Evolutionary conservation across 2,113 vertebrate species (phyloP), one percentile per base, ranked within the genome.

Genomic region (Rhombomys opimus): DNA sequence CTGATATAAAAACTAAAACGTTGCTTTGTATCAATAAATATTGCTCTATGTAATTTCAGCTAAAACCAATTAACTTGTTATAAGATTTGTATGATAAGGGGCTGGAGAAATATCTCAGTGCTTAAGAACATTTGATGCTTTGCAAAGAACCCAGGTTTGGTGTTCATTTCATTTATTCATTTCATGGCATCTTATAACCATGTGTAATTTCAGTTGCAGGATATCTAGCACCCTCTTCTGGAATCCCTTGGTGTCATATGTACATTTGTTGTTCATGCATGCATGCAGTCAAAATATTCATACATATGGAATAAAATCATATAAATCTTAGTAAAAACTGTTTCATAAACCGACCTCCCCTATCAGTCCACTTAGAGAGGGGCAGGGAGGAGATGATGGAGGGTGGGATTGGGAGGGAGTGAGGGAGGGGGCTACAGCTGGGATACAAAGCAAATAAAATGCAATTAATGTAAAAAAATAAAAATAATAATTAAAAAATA

Each of bases 231-330:
- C 23, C 7, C 1, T 17, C 13, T 25, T 61, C n/a, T 38, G 35
- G 1, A 25, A 5, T 59, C 20, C 11, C 12, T 13, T 2, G 14
- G 3, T 8, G 41, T 1, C 1, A 84, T 84, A 41, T 2, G 3
- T 84, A 27, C 23, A 63, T 41, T 27, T 38, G 38, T 12, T 38
- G 6, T 84, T 41, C 0, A 1, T 27, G 57, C n/a, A 59, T 82
- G 54, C 54, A 38, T 82, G 57, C n/a, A 82, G 57, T 22, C 57
- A 38, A 61, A 25, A 25, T 38, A 41, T 11, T 82, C 7, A 38
- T 38, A 25, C 2, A 25, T 61, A 61, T 50, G n/a, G 38, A 65
- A 85, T 85, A 30, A 65, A 65, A 46, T 46, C 7, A 27, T 1
- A 20, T 85, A 85, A 15, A 65, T 27, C 10, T 17, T 27, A 5